phyloP scores from a whole-genome alignment of 2,113 vertebrate genomes.

The Triplophysa siluroides region DNA sequence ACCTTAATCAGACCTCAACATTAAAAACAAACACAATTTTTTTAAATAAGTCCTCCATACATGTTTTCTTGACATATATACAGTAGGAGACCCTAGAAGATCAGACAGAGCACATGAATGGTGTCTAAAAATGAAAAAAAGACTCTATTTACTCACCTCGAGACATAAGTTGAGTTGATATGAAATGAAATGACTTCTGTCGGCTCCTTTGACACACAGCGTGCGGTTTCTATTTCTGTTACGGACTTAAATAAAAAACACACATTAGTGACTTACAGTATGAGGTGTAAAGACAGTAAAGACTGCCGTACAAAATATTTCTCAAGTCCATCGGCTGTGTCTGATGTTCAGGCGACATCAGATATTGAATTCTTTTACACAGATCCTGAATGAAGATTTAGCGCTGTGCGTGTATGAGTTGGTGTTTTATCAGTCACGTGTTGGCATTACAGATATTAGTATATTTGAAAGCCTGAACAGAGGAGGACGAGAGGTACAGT shows the following conservation, averaged over 20 bases:
- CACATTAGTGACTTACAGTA: background rate
- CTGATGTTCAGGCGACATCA: background rate
- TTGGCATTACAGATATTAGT: slow-evolving; percentile 30
- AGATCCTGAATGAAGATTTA: too few species aligned
- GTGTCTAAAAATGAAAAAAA: too few species aligned
- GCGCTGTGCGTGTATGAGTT: slow-evolving; percentile 42
- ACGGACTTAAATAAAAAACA: too few species aligned
- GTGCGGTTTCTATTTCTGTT: background rate
- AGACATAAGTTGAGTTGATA: too few species aligned
- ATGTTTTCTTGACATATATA: too few species aligned
- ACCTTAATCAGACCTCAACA: too few species aligned
- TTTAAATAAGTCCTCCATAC: too few species aligned
- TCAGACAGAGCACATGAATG: too few species aligned
- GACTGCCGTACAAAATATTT: background rate
- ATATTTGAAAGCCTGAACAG: slow-evolving; percentile 21
- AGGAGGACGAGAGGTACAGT: slow-evolving; percentile 21
- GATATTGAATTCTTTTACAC: too few species aligned
- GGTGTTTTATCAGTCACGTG: slow-evolving; percentile 28
- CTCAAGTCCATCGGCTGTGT: background rate
- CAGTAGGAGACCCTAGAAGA: too few species aligned
- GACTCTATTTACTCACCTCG: too few species aligned
- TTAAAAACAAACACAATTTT: too few species aligned
- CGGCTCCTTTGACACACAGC: background rate
- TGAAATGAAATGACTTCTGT: background rate
- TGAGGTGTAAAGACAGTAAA: background rate